Percentiles rank a stretch among this genome's conserved stretches.
phyloP scores from a whole-genome alignment of 37 sponge, comb jelly and placozoan species.

The Petrosia ficiformis region DNA sequence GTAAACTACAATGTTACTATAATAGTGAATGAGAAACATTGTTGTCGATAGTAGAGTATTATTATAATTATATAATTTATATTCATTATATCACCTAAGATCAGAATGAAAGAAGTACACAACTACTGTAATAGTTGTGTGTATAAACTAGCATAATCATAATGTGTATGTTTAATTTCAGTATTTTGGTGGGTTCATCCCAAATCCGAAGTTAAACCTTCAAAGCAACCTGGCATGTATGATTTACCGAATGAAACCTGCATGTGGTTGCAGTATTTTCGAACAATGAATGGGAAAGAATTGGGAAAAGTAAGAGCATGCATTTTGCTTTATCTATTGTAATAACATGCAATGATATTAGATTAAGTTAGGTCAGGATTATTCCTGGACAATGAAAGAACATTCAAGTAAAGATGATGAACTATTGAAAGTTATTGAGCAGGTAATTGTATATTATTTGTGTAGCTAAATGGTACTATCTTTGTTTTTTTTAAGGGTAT shows the following conservation, averaged over 20 bases:
- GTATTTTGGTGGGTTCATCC: conserved; percentile 64
- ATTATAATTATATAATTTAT: not conserved
- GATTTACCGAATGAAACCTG: conserved; percentile 58
- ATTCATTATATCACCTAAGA: no score
- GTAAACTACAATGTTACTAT: no score
- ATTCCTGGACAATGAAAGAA: conserved; percentile 55
- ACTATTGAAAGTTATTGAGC: conserved; percentile 51
- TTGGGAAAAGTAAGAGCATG: conserved; percentile 38
- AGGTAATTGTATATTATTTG: conserved; percentile 1
- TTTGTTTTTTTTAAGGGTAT: conserved; percentile 28
- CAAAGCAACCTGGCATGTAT: conserved; percentile 19
- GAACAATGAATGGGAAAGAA: conserved; percentile 25
- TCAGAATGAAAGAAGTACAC: no score
- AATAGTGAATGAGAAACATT: no score
- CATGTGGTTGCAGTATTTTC: conserved; percentile 54
- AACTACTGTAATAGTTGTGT: no score
- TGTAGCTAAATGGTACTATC: not conserved
- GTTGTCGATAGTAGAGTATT: no score
- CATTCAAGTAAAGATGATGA: conserved; percentile 22
- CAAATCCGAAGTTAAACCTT: conserved; percentile 33
- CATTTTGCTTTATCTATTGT: not conserved
- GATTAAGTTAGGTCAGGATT: conserved; percentile 25
- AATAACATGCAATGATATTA: not conserved
- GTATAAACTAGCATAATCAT: no score
- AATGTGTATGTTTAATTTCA: conserved; percentile 6